phyloP scores from a whole-genome alignment of 1,140 invertebrate species.

The Latrodectus geometricus region DNA sequence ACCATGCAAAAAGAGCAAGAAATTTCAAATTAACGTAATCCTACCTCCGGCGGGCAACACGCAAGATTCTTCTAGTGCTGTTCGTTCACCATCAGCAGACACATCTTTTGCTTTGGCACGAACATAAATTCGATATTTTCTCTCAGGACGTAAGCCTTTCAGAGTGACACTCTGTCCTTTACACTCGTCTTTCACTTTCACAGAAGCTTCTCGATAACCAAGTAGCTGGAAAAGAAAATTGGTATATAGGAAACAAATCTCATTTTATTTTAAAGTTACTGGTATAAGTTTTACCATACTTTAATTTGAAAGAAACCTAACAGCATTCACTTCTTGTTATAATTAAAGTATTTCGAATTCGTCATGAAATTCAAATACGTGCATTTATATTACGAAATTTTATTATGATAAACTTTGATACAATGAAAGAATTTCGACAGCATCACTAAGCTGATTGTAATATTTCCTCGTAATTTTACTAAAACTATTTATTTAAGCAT shows the following conservation, averaged over 20 bases:
- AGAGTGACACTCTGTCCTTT: neutral
- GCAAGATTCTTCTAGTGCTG: neutral
- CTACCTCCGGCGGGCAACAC: slow-evolving; percentile 25
- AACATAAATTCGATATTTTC: slow-evolving; percentile 12
- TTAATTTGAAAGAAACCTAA: too few species aligned
- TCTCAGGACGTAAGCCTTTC: slow-evolving; percentile 12
- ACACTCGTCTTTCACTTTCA: neutral
- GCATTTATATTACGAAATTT: too few species aligned
- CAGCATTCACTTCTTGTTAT: too few species aligned
- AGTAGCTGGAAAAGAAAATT: neutral
- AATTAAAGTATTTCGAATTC: too few species aligned
- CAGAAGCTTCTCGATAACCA: neutral
- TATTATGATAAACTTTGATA: too few species aligned
- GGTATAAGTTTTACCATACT: too few species aligned
- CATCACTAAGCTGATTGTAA: too few species aligned
- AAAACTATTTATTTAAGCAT: too few species aligned
- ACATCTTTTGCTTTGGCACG: slow-evolving; percentile 4
- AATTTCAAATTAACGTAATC: neutral
- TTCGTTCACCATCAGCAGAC: neutral
- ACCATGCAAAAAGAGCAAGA: too few species aligned
- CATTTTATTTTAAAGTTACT: neutral
- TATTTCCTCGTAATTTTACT: too few species aligned
- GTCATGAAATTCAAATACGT: too few species aligned
- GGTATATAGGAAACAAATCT: neutral
- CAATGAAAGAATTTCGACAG: too few species aligned